A percentile compares a stretch with the other conserved stretches of the same genome.
Evolutionary conservation across 2,888 invertebrate genomes (phyloP).

Genomic region (Tenthredo notha): DNA sequence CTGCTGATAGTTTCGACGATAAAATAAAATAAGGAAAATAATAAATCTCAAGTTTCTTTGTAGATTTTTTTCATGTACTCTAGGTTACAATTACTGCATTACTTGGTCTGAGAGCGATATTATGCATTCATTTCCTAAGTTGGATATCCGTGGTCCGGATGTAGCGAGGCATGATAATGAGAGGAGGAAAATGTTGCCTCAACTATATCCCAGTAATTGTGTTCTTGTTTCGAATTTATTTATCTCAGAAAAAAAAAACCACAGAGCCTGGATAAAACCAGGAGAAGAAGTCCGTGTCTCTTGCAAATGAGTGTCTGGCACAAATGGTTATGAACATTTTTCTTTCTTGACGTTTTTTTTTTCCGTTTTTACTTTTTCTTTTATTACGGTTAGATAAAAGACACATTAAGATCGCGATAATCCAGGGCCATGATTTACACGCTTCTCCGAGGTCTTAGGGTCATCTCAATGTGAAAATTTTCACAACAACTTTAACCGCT

Average conservation of each 20-base stretch:
- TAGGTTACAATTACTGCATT: neutral
- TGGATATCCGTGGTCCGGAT: neutral
- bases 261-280: neutral
- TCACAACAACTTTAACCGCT: neutral
- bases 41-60: neutral
- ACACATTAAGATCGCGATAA: conserved; percentile 30
- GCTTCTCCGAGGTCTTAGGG: neutral
- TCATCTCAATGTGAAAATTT: conserved; percentile 11
- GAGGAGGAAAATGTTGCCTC: conserved; percentile 5
- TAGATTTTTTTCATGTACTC: neutral
- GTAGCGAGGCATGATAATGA: conserved; percentile 30
- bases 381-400: conserved; percentile 4
- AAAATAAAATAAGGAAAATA: neutral
- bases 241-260: neutral
- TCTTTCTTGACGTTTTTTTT: neutral
- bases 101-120: neutral
- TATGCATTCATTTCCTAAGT: conserved; percentile 9
- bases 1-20: neutral
- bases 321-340: conserved; percentile 27
- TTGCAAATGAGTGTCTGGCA: conserved; percentile 20
- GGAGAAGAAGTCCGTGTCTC: neutral
- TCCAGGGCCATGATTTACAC: neutral
- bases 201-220: conserved; percentile 19
- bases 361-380: neutral
- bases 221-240: conserved; percentile 8